phyloP scores from a whole-genome alignment of 2,113 vertebrate species.

The Psammodynastes pulverulentus region DNA sequence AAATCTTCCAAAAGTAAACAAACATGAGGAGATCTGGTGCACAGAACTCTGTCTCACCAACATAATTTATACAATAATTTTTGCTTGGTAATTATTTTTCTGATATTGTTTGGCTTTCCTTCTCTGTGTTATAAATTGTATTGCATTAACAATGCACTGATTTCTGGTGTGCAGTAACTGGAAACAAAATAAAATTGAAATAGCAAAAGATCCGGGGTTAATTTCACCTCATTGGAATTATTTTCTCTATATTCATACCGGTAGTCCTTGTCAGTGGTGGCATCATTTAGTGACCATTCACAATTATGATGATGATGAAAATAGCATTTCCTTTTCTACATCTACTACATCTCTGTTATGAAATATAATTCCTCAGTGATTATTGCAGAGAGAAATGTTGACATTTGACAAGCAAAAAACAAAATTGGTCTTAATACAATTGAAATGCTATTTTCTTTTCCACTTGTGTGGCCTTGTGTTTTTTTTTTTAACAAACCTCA shows the following conservation, averaged over 20 bases:
- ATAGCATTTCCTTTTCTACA: background rate
- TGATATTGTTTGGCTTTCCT: conserved; percentile 2
- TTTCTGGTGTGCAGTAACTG: background rate
- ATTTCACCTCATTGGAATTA: conserved; percentile 9
- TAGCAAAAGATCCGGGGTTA: background rate
- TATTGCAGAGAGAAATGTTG: background rate
- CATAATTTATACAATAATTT: background rate
- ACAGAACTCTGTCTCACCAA: background rate
- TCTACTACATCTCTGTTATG: background rate
- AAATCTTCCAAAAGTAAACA: background rate
- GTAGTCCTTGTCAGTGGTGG: background rate
- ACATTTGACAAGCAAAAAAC: background rate
- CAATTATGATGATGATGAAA: background rate
- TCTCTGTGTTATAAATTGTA: background rate
- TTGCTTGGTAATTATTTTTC: background rate
- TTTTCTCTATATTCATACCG: background rate
- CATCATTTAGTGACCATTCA: background rate
- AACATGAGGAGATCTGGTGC: background rate
- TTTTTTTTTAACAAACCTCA: background rate
- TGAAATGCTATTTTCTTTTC: background rate
- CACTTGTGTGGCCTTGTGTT: background rate
- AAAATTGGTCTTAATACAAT: background rate
- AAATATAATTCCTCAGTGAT: background rate
- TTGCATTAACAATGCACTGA: background rate
- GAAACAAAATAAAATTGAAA: background rate